Evolutionary conservation across 2,797 vertebrate genomes (phyloP).

Genomic region (Chrysocyon brachyurus): DNA sequence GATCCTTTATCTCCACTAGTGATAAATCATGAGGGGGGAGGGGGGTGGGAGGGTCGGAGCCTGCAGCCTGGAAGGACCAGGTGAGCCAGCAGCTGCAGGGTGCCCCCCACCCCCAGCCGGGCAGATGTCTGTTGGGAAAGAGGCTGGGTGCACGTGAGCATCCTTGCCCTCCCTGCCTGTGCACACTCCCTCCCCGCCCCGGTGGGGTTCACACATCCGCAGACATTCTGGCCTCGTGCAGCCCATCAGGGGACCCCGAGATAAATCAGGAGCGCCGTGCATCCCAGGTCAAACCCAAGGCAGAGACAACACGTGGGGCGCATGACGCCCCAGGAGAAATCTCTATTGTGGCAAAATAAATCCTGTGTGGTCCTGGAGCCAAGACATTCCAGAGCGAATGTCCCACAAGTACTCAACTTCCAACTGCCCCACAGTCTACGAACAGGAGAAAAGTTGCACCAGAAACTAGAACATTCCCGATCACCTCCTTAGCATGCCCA

Average conservation of each 20-base stretch:
- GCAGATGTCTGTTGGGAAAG: not conserved
- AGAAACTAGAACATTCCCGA: not conserved
- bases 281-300: not conserved
- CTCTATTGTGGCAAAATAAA: fast-evolving
- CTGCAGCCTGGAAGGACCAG: not conserved
- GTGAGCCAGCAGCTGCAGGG: not conserved
- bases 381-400: not conserved
- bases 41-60: not conserved
- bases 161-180: not conserved
- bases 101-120: not conserved
- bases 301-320: not conserved
- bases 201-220: slow-evolving; percentile 78
- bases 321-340: fast-evolving
- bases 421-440: not conserved
- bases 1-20: slow-evolving; percentile 46
- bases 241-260: slow-evolving; percentile 71
- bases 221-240: slow-evolving; percentile 79
- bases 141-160: fast-evolving
- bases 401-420: not conserved
- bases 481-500: fast-evolving
- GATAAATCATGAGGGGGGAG: slow-evolving; percentile 57
- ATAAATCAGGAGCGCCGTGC: slow-evolving; percentile 70
- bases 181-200: fast-evolving
- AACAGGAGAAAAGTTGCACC: not conserved
- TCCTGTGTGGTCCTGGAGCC: fast-evolving